Base-by-base conservation (phyloP, 2,888 invertebrate genomes). In the Nudaria mundana region DNA sequence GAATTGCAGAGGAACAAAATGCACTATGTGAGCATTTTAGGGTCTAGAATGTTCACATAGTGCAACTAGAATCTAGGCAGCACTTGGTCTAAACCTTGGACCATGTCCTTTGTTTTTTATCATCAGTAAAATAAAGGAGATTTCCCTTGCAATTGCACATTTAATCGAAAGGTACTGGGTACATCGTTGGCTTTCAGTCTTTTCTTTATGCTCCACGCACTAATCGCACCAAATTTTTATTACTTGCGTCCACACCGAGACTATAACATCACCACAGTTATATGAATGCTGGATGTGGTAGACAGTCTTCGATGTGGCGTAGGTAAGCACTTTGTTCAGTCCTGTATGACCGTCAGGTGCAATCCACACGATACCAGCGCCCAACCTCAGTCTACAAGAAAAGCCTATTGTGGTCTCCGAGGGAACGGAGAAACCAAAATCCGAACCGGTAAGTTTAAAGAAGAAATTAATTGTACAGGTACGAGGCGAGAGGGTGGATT, bases 361-460 rank as follows among this genome's bases (percentile, higher is more conserved):
- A 2, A 95, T 96, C 69, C 95, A 95, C 78, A 95, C 95, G 6
- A 95, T 96, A 52, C 95, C 95, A 66, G 95, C 96, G 14, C 96
- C 96, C 5, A 95, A 95, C 84, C 86, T 96, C 33, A 93, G 93
- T 53, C 89, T 91, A 5, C 90, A 92, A 1, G 92, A 93, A 69
- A 92, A 91, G 61, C 92, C 93, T 0, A 90, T 89, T 14, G 78
- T 90, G 1, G 87, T 91, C 34, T 72, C 81, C 10, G 87, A 88
- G 10, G 43, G 66, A 0, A 57, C 73, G 1, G 60, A 56, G 10
- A 57, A 44, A 18, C 54, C 64, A 4, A 51, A 52, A 32, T 56
- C 72, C 0, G 76, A 80, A 48, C 52, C 54, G 55, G 86, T 85
- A 56, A 64, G 72, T 51, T 3, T 10, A 8, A 13, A 24, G 24